These are phyloP conservation scores for Oenanthe melanoleuca DNA, from an alignment of 2,113 vertebrate genomes.

Conservation along the genomic window DNA sequence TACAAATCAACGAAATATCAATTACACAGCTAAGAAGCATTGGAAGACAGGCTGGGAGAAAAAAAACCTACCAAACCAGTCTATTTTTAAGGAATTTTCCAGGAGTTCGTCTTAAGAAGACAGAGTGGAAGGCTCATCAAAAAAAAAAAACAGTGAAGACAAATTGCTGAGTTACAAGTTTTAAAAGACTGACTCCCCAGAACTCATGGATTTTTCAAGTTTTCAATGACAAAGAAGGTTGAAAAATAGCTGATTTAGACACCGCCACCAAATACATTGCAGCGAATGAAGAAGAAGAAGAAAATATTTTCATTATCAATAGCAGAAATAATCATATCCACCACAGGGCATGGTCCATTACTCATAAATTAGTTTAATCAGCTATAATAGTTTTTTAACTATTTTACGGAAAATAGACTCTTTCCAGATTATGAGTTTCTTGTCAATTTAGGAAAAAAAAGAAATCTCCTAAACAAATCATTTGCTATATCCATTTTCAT, in stretches of 20 bases:
- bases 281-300: neutral
- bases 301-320: neutral
- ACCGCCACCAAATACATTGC: neutral
- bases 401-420: neutral
- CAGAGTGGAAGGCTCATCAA: neutral
- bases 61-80: neutral
- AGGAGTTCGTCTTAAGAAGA: neutral
- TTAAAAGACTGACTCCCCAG: neutral
- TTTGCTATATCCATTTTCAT: neutral
- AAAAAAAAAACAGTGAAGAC: neutral
- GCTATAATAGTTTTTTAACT: neutral
- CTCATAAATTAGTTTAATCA: neutral
- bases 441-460: neutral
- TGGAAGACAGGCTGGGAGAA: neutral
- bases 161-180: neutral
- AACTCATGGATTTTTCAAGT: neutral
- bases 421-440: neutral
- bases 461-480: neutral
- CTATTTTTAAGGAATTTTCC: neutral
- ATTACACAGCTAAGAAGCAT: neutral
- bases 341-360: neutral
- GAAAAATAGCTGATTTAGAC: neutral
- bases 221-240: neutral
- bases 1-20: neutral
- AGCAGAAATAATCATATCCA: neutral